Percentiles rank a stretch among this genome's conserved stretches.
These are phyloP conservation scores for Carollia perspicillata DNA, from an alignment of 2,113 vertebrate species.

Conservation along the genomic window DNA sequence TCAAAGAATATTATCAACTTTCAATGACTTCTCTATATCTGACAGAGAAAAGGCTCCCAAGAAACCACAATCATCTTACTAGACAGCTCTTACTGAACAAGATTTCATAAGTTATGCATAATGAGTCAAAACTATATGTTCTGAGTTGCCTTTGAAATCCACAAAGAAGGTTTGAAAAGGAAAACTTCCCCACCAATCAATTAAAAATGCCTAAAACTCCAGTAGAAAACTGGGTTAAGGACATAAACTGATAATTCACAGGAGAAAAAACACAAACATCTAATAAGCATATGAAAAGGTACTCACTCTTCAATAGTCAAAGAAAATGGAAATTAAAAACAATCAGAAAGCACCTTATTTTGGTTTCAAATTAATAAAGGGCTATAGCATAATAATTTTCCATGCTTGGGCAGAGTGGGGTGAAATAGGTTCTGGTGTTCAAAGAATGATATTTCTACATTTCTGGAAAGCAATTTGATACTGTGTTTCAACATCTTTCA, in stretches of 20 bases:
- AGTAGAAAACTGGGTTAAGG: slow-evolving; percentile 33
- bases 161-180: not conserved
- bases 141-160: slow-evolving; percentile 65
- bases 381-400: not conserved
- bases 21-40: slow-evolving; percentile 30
- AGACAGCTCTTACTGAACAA: slow-evolving; percentile 39
- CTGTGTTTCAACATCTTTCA: not conserved
- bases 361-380: slow-evolving; percentile 23
- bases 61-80: not conserved
- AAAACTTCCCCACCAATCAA: slow-evolving; percentile 54
- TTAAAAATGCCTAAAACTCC: slow-evolving; percentile 48
- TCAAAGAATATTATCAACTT: slow-evolving; percentile 59
- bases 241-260: slow-evolving; percentile 41
- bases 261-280: slow-evolving; percentile 48
- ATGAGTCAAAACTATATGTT: slow-evolving; percentile 36
- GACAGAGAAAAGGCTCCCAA: slow-evolving; percentile 3
- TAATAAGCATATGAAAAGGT: slow-evolving; percentile 60
- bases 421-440: not conserved
- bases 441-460: not conserved
- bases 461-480: not conserved
- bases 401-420: not conserved
- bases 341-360: not conserved
- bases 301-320: slow-evolving; percentile 31
- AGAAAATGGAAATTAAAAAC: slow-evolving; percentile 54
- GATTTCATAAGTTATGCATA: slow-evolving; percentile 50